Conservation (phyloP, 2,113 vertebrate genomes). For the Mus musculus region DNA sequence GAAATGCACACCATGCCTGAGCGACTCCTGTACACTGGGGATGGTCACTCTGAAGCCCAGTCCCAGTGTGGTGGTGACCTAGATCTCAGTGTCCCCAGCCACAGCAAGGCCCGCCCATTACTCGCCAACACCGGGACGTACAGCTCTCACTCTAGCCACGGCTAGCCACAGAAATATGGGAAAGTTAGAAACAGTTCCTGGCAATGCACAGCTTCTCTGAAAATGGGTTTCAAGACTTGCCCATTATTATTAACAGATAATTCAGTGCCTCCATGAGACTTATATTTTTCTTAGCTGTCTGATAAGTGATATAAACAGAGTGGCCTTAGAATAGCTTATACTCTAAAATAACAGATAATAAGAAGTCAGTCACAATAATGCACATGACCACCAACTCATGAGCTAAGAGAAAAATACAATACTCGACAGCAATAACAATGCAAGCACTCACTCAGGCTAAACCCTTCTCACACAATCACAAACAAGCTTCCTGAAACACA, state of each 20-base stretch:
- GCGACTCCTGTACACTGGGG: background rate
- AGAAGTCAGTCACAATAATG: background rate
- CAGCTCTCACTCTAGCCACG: conserved; percentile 73
- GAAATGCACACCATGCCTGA: background rate
- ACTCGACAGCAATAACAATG: background rate
- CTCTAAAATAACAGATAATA: conserved; percentile 38
- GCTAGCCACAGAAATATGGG: conserved; percentile 69
- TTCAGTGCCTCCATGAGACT: background rate
- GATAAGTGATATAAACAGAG: conserved; percentile 20
- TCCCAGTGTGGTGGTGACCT: background rate
- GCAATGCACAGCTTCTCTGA: conserved; percentile 61
- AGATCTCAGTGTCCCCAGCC: conserved; percentile 54
- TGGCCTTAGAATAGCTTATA: conserved; percentile 38
- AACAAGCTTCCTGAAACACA: conserved; percentile 4
- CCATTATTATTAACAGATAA: conserved; percentile 31
- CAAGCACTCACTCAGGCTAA: background rate
- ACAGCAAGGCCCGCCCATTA: conserved; percentile 60
- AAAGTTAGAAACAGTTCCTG: conserved; percentile 71
- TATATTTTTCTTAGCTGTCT: conserved; percentile 56
- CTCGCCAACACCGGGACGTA: conserved; percentile 60
- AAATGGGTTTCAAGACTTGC: conserved; percentile 50
- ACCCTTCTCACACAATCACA: conserved; percentile 32
- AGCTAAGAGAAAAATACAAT: background rate
- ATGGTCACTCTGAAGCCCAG: background rate
- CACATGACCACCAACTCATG: conserved; percentile 16